Base-by-base conservation (phyloP, 64 coral and sea anemone genomes). In the Stichodactyla helianthus region DNA sequence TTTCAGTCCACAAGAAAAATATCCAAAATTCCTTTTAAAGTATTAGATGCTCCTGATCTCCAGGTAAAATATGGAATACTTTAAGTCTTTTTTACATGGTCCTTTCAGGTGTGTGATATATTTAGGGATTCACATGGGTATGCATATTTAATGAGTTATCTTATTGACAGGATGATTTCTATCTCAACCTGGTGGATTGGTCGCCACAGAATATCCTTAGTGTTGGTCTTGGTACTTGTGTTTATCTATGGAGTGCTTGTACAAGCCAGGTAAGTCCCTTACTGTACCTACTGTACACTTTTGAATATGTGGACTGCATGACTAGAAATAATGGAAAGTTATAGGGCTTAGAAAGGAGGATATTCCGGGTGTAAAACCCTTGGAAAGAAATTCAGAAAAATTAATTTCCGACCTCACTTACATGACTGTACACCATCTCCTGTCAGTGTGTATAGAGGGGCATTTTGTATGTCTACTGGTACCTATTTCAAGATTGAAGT, bases 171-270 rank as follows among this genome's bases (percentile, higher is more conserved):
- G 97, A 99, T 91, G 97, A 99, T 35, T 99, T 99, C 90, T 99
- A 99, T 57, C 88, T 99, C 1, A 99, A 99, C 92, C 88, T 99
- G 79, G 97, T 99, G 79, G 97, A 99, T 82, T 99, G 97, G 97
- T 99, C 97, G 86, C 84, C 90, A 53, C 97, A 99, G 83, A 99
- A 99, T 89, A 99, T 99, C 83, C 91, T 99, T 57, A 99, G 97
- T 88, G 97, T 99, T 99, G 97, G 97, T 25, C 79, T 99, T 53
- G 97, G 97, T 86, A 99, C 97, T 14, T 99, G 97, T 93, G 97
- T 99, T 57, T 99, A 99, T 92, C 84, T 99, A 12, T 99, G 97
- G 97, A 99, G 97, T 93, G 97, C 97, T 7, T 99, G 97, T 76
- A 99, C 97, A 11, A 99, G 97, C 85, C 97, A 99, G 89, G 97